Percentiles rank a stretch among this genome's conserved stretches.
Conservation (phyloP, 1,140 invertebrate species). For the Solen grandis region DNA sequence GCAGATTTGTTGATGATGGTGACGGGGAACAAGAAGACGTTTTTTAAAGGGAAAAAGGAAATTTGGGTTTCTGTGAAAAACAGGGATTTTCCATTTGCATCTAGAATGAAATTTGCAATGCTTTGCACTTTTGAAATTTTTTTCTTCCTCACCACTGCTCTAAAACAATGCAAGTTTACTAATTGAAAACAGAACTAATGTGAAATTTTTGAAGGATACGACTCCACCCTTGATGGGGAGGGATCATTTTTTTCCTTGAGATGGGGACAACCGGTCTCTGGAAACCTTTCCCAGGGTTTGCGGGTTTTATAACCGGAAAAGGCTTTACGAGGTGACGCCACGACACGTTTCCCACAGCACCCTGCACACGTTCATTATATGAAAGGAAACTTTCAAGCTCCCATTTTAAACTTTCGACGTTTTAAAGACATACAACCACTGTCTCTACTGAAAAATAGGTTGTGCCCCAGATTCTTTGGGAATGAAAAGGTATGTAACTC, state of each 20-base stretch:
- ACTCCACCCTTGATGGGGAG: constrained; percentile 21
- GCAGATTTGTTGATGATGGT: constrained; percentile 47
- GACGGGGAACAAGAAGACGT: constrained; percentile 17
- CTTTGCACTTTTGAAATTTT: constrained; percentile 45
- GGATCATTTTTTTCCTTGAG: constrained; percentile 35
- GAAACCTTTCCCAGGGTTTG: constrained; percentile 37
- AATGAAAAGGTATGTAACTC: constrained; percentile 15
- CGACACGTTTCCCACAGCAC: constrained; percentile 17
- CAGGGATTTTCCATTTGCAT: constrained; percentile 52
- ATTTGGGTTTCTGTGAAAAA: constrained; percentile 48
- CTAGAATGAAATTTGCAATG: constrained; percentile 39
- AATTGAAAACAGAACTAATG: constrained; percentile 44
- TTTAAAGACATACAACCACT: constrained; percentile 34
- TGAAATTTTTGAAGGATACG: constrained; percentile 10
- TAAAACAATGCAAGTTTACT: constrained; percentile 44
- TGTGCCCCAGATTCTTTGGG: constrained; percentile 40
- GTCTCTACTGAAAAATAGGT: constrained; percentile 29
- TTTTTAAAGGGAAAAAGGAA: constrained; percentile 33
- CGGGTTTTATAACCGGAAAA: constrained; percentile 36
- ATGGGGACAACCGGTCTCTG: constrained; percentile 35
- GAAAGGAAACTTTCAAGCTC: constrained; percentile 14
- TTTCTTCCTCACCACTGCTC: constrained; percentile 15
- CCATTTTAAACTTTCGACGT: constrained; percentile 27
- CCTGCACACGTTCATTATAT: background rate
- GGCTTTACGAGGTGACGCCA: constrained; percentile 38